Evolutionary conservation across 2,113 vertebrate species (phyloP).

Genomic region (Climacteris rufus): DNA sequence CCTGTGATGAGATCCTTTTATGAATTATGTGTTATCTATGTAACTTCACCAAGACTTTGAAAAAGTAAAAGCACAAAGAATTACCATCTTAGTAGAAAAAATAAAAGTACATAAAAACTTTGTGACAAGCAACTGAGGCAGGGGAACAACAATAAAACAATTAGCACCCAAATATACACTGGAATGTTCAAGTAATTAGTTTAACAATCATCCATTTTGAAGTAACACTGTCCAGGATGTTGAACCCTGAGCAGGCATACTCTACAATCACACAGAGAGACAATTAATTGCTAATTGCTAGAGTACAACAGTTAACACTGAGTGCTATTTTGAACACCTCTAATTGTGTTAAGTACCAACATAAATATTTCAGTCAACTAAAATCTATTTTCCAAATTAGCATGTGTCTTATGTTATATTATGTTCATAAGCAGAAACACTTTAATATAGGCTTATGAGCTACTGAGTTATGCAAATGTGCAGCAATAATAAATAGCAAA

Average conservation of each 20-base stretch:
- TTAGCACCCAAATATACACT: neutral
- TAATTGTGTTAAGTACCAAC: neutral
- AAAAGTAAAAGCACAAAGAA: neutral
- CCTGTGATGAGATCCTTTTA: neutral
- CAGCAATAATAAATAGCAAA: neutral
- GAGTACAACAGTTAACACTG: constrained; percentile 2
- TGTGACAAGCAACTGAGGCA: neutral
- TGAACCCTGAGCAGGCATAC: neutral
- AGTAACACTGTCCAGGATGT: neutral
- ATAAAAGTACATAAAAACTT: neutral
- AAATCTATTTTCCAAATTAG: neutral
- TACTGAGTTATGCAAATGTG: neutral
- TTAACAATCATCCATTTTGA: neutral
- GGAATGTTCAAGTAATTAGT: neutral
- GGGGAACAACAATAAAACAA: neutral
- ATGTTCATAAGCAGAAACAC: neutral
- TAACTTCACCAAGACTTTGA: neutral
- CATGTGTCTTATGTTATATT: neutral
- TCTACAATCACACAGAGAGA: neutral
- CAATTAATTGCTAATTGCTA: neutral
- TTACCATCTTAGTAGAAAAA: neutral
- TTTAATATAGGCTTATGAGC: neutral
- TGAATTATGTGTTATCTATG: rapidly evolving
- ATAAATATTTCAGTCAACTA: constrained; percentile 12
- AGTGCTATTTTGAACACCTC: neutral